Percentiles rank a stretch among this genome's conserved stretches.
phyloP scores from a whole-genome alignment of 2,797 vertebrate species.

The Melopsittacus undulatus region DNA sequence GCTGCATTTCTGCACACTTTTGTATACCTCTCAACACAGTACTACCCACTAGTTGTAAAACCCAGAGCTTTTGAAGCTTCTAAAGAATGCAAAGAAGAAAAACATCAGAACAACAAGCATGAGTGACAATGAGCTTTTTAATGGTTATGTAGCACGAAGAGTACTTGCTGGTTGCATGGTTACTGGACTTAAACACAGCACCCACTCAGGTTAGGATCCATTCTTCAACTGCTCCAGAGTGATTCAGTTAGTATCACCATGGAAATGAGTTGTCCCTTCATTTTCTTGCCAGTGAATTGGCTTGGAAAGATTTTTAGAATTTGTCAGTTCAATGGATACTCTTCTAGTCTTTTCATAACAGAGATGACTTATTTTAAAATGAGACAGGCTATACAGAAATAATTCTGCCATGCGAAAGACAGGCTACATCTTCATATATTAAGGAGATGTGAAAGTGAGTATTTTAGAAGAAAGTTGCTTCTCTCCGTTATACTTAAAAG shows the following conservation, averaged over 20 bases:
- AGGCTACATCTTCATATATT: background rate
- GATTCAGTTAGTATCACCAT: conserved; percentile 55
- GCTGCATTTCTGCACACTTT: background rate
- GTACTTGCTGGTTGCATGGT: conserved; percentile 28
- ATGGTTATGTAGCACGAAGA: background rate
- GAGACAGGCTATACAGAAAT: background rate
- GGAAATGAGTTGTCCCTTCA: conserved; percentile 60
- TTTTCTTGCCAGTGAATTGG: conserved; percentile 50
- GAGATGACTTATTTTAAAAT: conserved; percentile 10
- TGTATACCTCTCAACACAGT: background rate
- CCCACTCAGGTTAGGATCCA: conserved; percentile 37
- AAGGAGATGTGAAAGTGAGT: background rate
- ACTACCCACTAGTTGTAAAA: background rate
- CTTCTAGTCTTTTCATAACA: conserved; percentile 14
- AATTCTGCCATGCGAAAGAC: background rate
- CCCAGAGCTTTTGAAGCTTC: background rate
- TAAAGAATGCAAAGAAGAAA: background rate
- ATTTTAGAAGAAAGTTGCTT: background rate
- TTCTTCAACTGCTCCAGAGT: conserved; percentile 48
- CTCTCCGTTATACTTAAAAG: background rate
- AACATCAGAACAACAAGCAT: background rate
- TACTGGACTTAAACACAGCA: conserved; percentile 47
- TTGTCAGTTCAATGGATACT: conserved; percentile 13
- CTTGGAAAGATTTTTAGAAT: conserved; percentile 12
- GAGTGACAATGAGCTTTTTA: background rate